Evolutionary conservation across 2,797 vertebrate genomes (phyloP).

Genomic region (Apogon hyalosoma): DNA sequence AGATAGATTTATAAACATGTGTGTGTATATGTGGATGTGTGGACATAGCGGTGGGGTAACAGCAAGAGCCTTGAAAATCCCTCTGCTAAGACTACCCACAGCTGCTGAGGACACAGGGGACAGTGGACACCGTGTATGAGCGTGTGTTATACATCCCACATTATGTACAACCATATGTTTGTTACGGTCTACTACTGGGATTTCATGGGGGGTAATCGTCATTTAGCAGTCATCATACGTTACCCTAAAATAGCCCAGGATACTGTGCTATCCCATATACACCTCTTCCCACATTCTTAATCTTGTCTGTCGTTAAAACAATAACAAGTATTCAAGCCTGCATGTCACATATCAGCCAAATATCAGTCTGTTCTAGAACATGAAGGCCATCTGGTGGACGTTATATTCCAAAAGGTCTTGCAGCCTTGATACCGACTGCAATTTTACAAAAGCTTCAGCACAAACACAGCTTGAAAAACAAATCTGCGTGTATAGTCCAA

Average conservation of each 20-base stretch:
- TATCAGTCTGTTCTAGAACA: no score
- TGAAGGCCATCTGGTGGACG: slow-evolving; percentile 62
- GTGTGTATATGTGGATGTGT: slow-evolving; percentile 21
- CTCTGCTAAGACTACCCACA: slow-evolving; percentile 68
- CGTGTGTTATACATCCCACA: slow-evolving; percentile 13
- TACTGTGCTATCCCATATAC: no score
- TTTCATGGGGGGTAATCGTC: background rate
- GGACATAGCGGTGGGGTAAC: slow-evolving; percentile 24
- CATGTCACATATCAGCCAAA: no score
- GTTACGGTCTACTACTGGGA: slow-evolving; percentile 2
- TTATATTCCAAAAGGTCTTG: slow-evolving; percentile 1
- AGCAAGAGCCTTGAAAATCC: slow-evolving; percentile 66
- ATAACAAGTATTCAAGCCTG: no score
- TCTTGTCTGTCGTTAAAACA: no score
- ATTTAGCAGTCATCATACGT: background rate
- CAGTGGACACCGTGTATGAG: slow-evolving; percentile 20
- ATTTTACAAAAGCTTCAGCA: background rate
- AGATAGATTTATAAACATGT: slow-evolving; percentile 1
- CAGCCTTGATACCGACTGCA: background rate
- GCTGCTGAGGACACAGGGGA: slow-evolving; percentile 70
- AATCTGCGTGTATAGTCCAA: background rate
- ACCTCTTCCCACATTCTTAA: no score
- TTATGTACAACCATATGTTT: slow-evolving; percentile 15
- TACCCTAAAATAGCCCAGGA: background rate
- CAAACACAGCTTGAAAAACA: background rate